phyloP scores from a whole-genome alignment of 2,113 vertebrate species.

The Eubucco bourcierii region DNA sequence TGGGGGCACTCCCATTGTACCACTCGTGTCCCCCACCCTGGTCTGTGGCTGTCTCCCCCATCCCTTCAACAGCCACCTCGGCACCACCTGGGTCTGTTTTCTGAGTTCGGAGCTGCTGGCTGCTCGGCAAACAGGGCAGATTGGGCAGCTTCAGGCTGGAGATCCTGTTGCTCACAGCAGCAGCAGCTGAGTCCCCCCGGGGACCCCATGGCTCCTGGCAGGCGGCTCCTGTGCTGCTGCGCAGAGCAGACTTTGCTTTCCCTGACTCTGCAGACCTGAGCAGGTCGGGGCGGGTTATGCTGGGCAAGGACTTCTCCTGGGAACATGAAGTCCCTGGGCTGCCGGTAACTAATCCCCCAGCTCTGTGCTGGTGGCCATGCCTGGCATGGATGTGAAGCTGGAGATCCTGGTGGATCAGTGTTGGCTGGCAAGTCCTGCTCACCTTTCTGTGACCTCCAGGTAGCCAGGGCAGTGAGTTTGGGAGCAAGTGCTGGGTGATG shows the following conservation, averaged over 20 bases:
- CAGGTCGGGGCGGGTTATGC: background rate
- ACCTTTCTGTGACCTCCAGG: background rate
- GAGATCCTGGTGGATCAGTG: background rate
- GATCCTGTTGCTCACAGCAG: background rate
- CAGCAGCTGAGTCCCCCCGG: rapidly evolving
- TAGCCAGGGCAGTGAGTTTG: rapidly evolving
- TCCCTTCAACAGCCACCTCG: background rate
- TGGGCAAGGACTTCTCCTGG: background rate
- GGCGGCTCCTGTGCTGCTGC: rapidly evolving
- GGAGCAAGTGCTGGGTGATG: background rate
- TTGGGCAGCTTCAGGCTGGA: background rate
- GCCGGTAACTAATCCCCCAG: background rate
- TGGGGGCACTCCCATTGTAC: rapidly evolving
- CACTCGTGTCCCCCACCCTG: background rate
- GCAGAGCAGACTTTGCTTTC: background rate
- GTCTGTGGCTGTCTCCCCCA: rapidly evolving
- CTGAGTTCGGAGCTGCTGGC: rapidly evolving
- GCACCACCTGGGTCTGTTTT: background rate
- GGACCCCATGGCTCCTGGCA: background rate
- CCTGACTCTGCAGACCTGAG: slow-evolving; percentile 23
- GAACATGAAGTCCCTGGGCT: slow-evolving; percentile 34
- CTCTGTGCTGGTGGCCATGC: background rate
- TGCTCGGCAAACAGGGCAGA: background rate
- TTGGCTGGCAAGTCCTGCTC: background rate
- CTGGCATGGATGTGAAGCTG: background rate